These are phyloP conservation scores for Siphamia tubifer DNA, from an alignment of 2,113 vertebrate species.

Conservation along the genomic window DNA sequence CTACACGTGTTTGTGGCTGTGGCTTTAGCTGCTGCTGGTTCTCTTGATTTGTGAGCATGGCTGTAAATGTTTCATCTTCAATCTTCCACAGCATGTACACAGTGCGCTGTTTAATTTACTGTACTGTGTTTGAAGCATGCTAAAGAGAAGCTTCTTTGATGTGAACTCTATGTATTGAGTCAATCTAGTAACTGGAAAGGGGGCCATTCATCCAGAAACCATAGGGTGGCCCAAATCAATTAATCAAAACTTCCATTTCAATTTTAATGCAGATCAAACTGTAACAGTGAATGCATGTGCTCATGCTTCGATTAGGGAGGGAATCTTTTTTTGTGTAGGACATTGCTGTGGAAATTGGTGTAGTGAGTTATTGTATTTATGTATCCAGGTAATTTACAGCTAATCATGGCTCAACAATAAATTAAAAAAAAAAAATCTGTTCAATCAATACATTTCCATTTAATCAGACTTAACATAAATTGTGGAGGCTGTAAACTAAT, in stretches of 20 bases:
- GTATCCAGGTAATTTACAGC: not conserved
- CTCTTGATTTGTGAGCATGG: not conserved
- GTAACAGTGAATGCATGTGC: not conserved
- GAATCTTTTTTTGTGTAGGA: not conserved
- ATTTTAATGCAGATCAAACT: not conserved
- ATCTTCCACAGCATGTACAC: not conserved
- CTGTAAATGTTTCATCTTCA: not conserved
- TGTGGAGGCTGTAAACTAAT: slow-evolving; percentile 36
- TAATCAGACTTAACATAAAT: not conserved
- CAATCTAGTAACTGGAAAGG: no score
- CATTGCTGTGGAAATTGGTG: not conserved
- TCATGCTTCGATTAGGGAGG: not conserved
- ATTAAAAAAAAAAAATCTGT: slow-evolving; percentile 26
- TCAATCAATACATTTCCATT: slow-evolving; percentile 24
- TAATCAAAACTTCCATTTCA: not conserved
- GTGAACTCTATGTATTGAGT: no score
- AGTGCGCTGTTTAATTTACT: no score
- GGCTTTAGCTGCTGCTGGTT: not conserved
- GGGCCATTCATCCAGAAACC: no score
- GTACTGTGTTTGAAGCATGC: no score
- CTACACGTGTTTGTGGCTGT: no score
- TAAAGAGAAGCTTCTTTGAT: no score
- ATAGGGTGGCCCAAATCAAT: no score
- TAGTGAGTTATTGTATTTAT: not conserved
- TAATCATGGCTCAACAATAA: slow-evolving; percentile 6